These are phyloP conservation scores for Phylloscopus trochilus DNA, from an alignment of 2,113 vertebrate genomes.

Conservation along the genomic window DNA sequence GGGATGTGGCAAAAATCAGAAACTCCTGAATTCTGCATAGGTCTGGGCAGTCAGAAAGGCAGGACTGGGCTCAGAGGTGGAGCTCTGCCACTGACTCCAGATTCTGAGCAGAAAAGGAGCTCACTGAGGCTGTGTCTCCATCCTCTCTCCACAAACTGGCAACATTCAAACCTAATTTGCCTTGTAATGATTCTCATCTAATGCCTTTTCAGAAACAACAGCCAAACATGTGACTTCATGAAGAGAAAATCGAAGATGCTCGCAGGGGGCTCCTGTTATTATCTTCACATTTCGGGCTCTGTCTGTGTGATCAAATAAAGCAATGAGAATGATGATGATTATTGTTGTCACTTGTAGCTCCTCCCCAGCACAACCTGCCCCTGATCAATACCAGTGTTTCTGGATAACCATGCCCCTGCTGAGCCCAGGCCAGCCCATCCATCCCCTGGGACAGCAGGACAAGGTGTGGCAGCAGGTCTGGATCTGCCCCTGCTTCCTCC, in stretches of 20 bases:
- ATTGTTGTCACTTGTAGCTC: background rate
- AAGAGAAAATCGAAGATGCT: background rate
- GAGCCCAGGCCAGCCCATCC: background rate
- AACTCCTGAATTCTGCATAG: background rate
- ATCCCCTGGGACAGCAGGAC: background rate
- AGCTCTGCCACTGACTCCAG: accelerated
- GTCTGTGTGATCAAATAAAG: background rate
- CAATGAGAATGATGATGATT: background rate
- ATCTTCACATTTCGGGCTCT: background rate
- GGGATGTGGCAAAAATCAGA: background rate
- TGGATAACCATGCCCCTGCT: background rate
- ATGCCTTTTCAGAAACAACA: background rate
- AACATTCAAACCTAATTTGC: background rate
- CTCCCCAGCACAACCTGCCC: background rate
- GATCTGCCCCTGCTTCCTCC: background rate
- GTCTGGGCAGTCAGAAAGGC: background rate
- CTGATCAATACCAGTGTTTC: background rate
- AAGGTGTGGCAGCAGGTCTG: background rate
- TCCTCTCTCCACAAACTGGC: background rate
- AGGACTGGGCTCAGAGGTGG: background rate
- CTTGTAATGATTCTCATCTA: background rate
- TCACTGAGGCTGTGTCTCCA: background rate
- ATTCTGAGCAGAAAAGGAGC: accelerated
- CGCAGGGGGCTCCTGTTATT: background rate
- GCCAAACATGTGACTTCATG: background rate